Evolutionary conservation across 2,888 invertebrate genomes (phyloP), one percentile per base, ranked within the genome.

Genomic region (Idaea straminata): DNA sequence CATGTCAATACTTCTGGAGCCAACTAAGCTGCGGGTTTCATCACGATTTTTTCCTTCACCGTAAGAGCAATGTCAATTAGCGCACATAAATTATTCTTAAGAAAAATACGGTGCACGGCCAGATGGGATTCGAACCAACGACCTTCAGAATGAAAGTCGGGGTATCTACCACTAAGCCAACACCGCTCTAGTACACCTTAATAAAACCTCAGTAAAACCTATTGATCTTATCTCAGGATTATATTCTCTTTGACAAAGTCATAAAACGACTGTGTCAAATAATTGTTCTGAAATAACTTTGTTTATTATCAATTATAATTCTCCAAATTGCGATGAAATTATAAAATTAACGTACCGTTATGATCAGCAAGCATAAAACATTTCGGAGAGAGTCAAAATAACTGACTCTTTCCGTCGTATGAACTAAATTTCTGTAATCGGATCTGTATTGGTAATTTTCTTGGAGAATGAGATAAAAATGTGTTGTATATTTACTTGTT

Each of bases 401-500:
- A 64, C 59, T 59, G 68, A 61, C 72, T 72, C 66, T 68, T 66
- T 58, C 64, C 58, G 58, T 47, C 7, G 16, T 58, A 13, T 58
- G 13, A 13, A 38, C 63, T 15, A 10, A 62, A 63, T 59, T 63
- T 63, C 36, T 16, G 6, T 65, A 68, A 68, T 67, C 69, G 63
- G 62, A 65, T 62, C 15, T 59, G 62, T 59, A 15, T 59, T 66
- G 35, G 62, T 63, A 64, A 61, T 58, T n/a, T 36, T 64, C 66
- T 63, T 58, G 72, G 62, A 65, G 62, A 59, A 6, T 62, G 75
- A 69, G 59, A 62, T 67, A 82, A 38, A n/a, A 69, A 90, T 91
- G 90, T 91, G 90, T 73, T 90, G 89, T 69, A 82, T 91, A 67
- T 90, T 91, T 70, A 89, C 89, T 5, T 88, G 86, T 64, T 85